Evolutionary conservation across 2,797 vertebrate species (phyloP).

Genomic region (Lagorchestes hirsutus): DNA sequence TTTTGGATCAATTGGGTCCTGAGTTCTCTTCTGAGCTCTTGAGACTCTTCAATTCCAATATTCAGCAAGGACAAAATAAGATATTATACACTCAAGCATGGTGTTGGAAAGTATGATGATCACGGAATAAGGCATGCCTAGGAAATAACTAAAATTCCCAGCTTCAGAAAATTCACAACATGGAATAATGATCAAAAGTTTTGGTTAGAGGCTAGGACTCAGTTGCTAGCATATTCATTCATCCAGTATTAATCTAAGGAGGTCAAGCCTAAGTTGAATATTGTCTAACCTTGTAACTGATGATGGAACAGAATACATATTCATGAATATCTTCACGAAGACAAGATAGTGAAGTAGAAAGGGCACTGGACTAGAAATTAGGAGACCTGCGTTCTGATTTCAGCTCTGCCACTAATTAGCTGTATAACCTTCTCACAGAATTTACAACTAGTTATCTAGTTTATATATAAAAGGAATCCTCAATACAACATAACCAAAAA

Average conservation of each 20-base stretch:
- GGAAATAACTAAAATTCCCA: not conserved
- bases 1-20: not conserved
- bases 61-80: not conserved
- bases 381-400: not conserved
- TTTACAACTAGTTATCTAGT: not conserved
- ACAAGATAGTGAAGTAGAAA: not conserved
- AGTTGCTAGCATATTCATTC: not conserved
- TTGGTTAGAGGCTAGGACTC: not conserved
- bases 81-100: not conserved
- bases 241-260: not conserved
- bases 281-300: not conserved
- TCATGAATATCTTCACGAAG: not conserved
- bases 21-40: not conserved
- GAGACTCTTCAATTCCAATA: not conserved
- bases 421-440: too few relatives aligned
- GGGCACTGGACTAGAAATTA: not conserved
- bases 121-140: not conserved
- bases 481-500: not conserved
- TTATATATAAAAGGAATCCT: not conserved
- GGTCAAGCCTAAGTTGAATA: not conserved
- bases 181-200: not conserved
- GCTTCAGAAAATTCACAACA: not conserved
- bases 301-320: not conserved
- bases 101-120: not conserved
- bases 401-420: too few relatives aligned